Evolutionary conservation across 2,113 vertebrate species (phyloP).

Genomic region (Halichoerus grypus): DNA sequence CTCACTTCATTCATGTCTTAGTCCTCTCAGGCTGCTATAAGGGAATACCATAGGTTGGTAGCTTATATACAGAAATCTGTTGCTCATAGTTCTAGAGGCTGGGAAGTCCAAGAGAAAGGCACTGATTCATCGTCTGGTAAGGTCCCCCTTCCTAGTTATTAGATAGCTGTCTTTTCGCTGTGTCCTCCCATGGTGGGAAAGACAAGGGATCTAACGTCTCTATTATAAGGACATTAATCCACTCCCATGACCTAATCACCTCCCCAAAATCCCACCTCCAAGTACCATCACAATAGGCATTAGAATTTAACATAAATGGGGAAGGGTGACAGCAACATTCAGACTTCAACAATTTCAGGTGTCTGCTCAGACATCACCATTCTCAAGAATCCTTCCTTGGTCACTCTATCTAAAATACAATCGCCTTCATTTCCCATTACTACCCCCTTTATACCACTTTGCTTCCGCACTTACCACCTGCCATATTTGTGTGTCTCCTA

Average conservation of each 20-base stretch:
- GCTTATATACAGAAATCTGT: not conserved
- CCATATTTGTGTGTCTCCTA: fast-evolving
- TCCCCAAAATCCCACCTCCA: not conserved
- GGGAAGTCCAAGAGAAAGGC: not conserved
- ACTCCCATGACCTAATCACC: not conserved
- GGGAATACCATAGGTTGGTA: not conserved
- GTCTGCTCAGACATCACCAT: not conserved
- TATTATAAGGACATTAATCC: not conserved
- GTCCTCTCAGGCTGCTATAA: not conserved
- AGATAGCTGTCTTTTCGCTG: fast-evolving
- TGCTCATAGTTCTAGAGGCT: not conserved
- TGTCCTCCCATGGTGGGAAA: not conserved
- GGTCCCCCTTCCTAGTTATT: not conserved
- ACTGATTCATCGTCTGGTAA: not conserved
- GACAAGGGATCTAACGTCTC: too few species aligned
- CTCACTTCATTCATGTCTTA: not conserved
- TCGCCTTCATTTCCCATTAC: not conserved
- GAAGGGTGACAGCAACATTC: not conserved
- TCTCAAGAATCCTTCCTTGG: not conserved
- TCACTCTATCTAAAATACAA: not conserved
- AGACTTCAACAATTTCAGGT: not conserved
- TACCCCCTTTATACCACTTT: not conserved
- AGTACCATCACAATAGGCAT: not conserved
- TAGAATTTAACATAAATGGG: not conserved
- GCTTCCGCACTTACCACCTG: not conserved